Base-by-base conservation (phyloP, 2,888 invertebrate species). In the Lypha dubia region DNA sequence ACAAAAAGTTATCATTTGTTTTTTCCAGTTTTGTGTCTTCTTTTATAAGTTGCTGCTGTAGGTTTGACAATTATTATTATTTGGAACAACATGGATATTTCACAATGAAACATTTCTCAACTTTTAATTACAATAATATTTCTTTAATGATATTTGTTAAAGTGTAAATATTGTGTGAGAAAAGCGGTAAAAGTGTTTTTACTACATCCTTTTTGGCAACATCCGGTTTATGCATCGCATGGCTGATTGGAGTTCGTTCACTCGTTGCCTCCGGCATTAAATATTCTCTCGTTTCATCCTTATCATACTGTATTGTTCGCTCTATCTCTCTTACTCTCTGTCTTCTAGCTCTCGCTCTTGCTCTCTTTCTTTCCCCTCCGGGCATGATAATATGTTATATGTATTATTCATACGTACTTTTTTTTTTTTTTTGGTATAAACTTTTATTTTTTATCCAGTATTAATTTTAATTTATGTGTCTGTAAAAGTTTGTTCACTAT, bases 191-290 rank as follows among this genome's bases (percentile, higher is more conserved):
- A 80, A 80, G 79, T 76, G 79, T 84, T 80, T 71, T 80, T 62
- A 76, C 75, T 80, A 80, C 84, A 80, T 80, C 79, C 83, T 46
- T 49, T 84, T 76, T 62, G 75, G 65, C 75, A 79, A 71, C 75
- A 79, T 84, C 79, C 74, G 71, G 65, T 63, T 83, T 79, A 53
- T 28, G 38, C 17, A 28, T 65, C 32, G 46, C 24, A 53, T 65
- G 62, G 41, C 24, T 51, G 60, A 41, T 41, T 65, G 28, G 20
- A 49, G 17, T 24, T n/a, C n/a, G n/a, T n/a, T n/a, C n/a, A n/a
- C 32, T 74, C 32, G 20, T 20, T 62, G n/a, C n/a, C n/a, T n/a
- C n/a, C n/a, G n/a, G n/a, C n/a, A n/a, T 49, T 49, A 5, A 41
- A 62, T 11, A 70, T n/a, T 58, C 17, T 56, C 41, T 5, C 3